phyloP scores from a whole-genome alignment of 2,113 vertebrate species.

The Prochilodus magdalenae region DNA sequence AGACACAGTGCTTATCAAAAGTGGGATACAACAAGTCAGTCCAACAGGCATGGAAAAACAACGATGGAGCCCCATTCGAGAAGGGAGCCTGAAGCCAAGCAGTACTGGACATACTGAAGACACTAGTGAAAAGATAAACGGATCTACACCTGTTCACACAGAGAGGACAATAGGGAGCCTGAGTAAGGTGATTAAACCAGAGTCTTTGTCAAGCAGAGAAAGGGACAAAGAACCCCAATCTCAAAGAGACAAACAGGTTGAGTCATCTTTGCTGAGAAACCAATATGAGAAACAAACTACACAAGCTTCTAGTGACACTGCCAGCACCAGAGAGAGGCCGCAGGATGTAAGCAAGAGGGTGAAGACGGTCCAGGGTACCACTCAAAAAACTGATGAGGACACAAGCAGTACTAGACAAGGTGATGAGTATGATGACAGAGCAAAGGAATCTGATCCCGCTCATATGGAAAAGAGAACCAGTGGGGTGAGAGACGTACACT shows the following conservation, averaged over 20 bases:
- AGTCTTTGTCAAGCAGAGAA: no score
- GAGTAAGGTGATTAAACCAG: no score
- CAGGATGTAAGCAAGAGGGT: slow-evolving; percentile 9
- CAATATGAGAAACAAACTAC: not conserved
- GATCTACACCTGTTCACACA: not conserved
- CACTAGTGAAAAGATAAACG: not conserved
- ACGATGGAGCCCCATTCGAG: no score
- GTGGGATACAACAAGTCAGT: no score
- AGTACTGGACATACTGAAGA: not conserved
- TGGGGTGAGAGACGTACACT: not conserved
- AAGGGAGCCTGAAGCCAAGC: no score
- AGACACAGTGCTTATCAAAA: no score
- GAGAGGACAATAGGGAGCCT: no score
- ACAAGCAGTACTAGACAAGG: not conserved
- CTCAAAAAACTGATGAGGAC: not conserved
- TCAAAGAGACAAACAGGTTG: no score
- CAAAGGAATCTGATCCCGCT: slow-evolving; percentile 2
- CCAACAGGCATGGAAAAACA: no score
- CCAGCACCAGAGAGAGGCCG: slow-evolving; percentile 28
- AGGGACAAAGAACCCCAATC: no score
- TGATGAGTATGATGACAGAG: not conserved
- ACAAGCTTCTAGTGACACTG: slow-evolving; percentile 23
- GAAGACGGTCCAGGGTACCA: not conserved
- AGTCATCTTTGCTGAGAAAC: not conserved
- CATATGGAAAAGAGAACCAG: not conserved